Conservation (phyloP, 2,113 vertebrate species). For the Corythornis madagascariensis region DNA sequence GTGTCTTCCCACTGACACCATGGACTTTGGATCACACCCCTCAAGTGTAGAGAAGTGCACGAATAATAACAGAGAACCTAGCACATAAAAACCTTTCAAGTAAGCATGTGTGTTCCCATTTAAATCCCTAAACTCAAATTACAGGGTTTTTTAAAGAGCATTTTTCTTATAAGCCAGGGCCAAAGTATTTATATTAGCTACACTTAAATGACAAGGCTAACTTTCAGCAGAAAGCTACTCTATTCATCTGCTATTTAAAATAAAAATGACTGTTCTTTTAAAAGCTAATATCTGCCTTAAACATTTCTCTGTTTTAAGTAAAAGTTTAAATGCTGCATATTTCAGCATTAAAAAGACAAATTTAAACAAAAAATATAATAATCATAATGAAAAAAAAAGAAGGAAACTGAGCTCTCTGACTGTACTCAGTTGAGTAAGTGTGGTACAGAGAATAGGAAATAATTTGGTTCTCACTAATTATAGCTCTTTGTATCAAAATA, state of each 20-base stretch:
- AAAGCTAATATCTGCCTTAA: background rate
- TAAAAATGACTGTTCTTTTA: conserved; percentile 27
- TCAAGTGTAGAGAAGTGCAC: background rate
- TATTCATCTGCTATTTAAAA: conserved; percentile 23
- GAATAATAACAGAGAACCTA: conserved; percentile 39
- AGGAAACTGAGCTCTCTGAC: background rate
- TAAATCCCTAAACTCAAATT: conserved; percentile 64
- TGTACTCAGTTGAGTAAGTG: conserved; percentile 41
- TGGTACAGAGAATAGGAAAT: conserved; percentile 58
- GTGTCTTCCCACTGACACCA: background rate
- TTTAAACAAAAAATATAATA: conserved; percentile 8
- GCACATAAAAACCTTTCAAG: conserved; percentile 50
- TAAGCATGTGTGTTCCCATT: conserved; percentile 33
- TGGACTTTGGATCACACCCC: background rate
- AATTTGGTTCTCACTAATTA: conserved; percentile 67
- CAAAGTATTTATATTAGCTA: conserved; percentile 61
- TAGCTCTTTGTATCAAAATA: conserved; percentile 74
- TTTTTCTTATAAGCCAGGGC: conserved; percentile 56
- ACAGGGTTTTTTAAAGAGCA: conserved; percentile 39
- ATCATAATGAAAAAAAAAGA: conserved; percentile 1
- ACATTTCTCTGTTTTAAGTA: background rate
- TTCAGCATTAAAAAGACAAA: background rate
- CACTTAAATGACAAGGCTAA: conserved; percentile 22
- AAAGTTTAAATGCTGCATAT: background rate
- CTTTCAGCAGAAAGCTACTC: background rate